phyloP scores from a whole-genome alignment of 2,797 vertebrate species.

The Acanthornis magna region DNA sequence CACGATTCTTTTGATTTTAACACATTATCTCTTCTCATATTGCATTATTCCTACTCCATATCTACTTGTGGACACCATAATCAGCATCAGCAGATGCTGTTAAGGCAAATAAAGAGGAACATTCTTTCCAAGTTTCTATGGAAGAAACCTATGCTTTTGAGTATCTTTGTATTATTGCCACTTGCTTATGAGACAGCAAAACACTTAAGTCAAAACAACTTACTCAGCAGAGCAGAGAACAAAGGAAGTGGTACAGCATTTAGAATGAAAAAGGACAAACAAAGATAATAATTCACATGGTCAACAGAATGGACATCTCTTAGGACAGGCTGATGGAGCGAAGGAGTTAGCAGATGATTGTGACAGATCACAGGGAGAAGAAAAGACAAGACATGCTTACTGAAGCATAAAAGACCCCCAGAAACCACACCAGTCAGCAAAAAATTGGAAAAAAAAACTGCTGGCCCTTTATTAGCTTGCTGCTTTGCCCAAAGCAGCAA shows the following conservation, averaged over 20 bases:
- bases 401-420: constrained; percentile 77
- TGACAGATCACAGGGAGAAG: constrained; percentile 87
- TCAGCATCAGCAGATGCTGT: not conserved
- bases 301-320: constrained; percentile 83
- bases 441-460: constrained; percentile 74
- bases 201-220: constrained; percentile 65
- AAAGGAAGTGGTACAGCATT: constrained; percentile 69
- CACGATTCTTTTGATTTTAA: not conserved
- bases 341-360: constrained; percentile 74
- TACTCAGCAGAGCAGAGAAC: constrained; percentile 19
- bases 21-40: not conserved
- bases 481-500: constrained; percentile 67
- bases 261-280: constrained; percentile 71
- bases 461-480: constrained; percentile 77
- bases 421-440: constrained; percentile 82
- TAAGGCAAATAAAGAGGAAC: not conserved
- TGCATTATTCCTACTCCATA: not conserved
- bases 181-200: not conserved
- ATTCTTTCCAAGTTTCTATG: not conserved
- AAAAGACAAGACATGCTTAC: constrained; percentile 83
- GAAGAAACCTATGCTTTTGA: not conserved
- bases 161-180: not conserved
- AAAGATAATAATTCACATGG: constrained; percentile 81
- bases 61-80: not conserved
- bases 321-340: constrained; percentile 76